These are phyloP conservation scores for Drosophila kurseongensis DNA, from an alignment of 1,140 invertebrate species.

Conservation along the genomic window DNA sequence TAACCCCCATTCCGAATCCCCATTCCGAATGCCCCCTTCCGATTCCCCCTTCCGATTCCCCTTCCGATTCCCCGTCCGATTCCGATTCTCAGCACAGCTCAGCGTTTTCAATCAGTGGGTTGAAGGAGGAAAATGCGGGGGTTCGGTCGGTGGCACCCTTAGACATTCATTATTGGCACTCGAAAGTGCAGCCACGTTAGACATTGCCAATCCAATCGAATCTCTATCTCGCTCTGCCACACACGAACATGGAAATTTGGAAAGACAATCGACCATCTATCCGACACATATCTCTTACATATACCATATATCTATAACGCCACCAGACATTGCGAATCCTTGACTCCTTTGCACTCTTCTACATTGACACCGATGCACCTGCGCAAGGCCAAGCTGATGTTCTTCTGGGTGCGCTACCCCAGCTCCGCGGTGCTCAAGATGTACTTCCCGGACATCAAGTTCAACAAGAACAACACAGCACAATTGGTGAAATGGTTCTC, in stretches of 20 bases:
- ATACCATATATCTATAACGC: conserved; percentile 41
- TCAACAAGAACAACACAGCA: conserved; percentile 99
- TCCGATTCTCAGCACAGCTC: conserved; percentile 21
- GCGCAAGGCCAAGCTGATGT: conserved; percentile 99
- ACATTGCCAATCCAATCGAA: conserved; percentile 43
- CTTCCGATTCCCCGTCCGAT: neutral
- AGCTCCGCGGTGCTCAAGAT: conserved; percentile 99
- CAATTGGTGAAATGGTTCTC: conserved; percentile 99
- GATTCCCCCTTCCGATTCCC: neutral
- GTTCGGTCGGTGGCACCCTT: conserved; percentile 46
- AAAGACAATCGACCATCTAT: conserved; percentile 56
- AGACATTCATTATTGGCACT: conserved; percentile 81
- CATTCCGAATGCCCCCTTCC: neutral
- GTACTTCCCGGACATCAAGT: conserved; percentile 99
- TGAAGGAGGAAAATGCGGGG: conserved; percentile 6
- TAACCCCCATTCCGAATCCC: neutral
- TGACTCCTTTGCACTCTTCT: conserved; percentile 94
- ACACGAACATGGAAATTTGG: conserved; percentile 59
- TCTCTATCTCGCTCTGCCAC: conserved; percentile 16
- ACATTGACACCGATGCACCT: conserved; percentile 99
- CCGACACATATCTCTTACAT: conserved; percentile 20
- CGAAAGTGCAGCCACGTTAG: conserved; percentile 72
- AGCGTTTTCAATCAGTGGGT: conserved; percentile 51
- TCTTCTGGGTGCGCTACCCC: conserved; percentile 99
- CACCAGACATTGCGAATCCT: conserved; percentile 86